Percentiles rank a stretch among this genome's conserved stretches.
phyloP scores from a whole-genome alignment of 2,797 vertebrate genomes.

The Valencia hispanica region DNA sequence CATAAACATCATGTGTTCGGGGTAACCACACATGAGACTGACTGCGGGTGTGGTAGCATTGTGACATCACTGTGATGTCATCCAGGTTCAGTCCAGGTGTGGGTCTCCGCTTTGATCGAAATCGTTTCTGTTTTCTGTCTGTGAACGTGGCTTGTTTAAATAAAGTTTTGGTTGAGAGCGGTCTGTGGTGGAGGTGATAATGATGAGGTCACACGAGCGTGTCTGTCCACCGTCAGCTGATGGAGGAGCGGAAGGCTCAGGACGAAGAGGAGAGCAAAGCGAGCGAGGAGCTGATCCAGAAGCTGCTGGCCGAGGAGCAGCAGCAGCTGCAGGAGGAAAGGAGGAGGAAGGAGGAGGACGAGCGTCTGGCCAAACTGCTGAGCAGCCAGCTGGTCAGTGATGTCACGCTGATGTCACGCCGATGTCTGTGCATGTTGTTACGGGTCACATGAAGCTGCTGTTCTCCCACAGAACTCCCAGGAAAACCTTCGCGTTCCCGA shows the following conservation, averaged over 20 bases:
- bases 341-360: conserved; percentile 78
- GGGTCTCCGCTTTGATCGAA: neutral
- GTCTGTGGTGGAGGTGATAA: too few species aligned
- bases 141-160: neutral
- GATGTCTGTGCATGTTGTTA: neutral
- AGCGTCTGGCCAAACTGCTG: conserved; percentile 67
- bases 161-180: neutral
- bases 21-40: neutral
- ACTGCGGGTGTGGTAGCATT: neutral
- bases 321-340: conserved; percentile 77
- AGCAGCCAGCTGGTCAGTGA: conserved; percentile 74
- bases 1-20: too few species aligned
- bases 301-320: conserved; percentile 86
- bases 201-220: neutral
- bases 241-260: conserved; percentile 83
- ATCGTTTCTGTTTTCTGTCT: neutral
- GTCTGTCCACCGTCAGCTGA: conserved; percentile 75
- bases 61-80: conserved; percentile 1
- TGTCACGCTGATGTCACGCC: neutral
- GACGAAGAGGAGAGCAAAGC: conserved; percentile 88
- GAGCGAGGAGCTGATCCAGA: conserved; percentile 90
- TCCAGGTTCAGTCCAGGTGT: neutral
- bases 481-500: conserved; percentile 21
- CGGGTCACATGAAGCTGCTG: neutral
- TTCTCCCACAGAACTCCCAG: conserved; percentile 64